Evolutionary conservation across 2,797 vertebrate genomes (phyloP), one percentile per base, ranked within the genome.

Genomic region (Meda fulgida): DNA sequence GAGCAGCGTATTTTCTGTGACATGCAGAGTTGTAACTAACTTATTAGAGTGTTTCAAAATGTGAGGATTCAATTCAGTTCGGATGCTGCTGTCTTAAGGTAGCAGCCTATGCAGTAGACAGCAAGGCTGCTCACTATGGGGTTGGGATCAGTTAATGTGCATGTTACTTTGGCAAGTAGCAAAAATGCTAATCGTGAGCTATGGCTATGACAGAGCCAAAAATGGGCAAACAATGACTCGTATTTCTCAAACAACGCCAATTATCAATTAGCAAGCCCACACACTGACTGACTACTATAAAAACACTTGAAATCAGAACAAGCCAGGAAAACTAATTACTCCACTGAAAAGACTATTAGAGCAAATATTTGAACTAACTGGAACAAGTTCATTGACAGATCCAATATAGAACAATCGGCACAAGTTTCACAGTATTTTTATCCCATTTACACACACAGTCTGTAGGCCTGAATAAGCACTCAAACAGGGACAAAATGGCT

Each of bases 401-500:
- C 51, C n/a, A 71, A 29, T 13, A 60, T 16, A 46, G 38, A 72
- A 77, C 23, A 55, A 29, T 40, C 16, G 7, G 10, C 23, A 65
- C 38, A 46, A 53, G 34, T 43, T 43, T 70, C 63, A 79, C n/a
- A 46, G 19, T 21, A 46, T 51, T 31, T 76, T 13, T 19, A 69
- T 67, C 46, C 36, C 34, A 29, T 66, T 55, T 23, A 23, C 70
- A 81, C 19, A 65, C 26, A 65, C 19, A 29, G 7, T 18, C 60
- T 53, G 65, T 26, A 31, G 38, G 26, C 21, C 40, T 63, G 19
- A 82, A 83, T 75, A 83, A 7, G 21, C 13, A 40, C 69, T 70
- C 48, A 83, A 34, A 75, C 26, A 16, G 40, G 21, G 53, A 83
- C 81, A 65, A 83, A 75, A 83, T 65, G 81, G 70, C 81, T 63